Base-by-base conservation (phyloP, 2,797 vertebrate species). In the Harpagifer antarcticus region DNA sequence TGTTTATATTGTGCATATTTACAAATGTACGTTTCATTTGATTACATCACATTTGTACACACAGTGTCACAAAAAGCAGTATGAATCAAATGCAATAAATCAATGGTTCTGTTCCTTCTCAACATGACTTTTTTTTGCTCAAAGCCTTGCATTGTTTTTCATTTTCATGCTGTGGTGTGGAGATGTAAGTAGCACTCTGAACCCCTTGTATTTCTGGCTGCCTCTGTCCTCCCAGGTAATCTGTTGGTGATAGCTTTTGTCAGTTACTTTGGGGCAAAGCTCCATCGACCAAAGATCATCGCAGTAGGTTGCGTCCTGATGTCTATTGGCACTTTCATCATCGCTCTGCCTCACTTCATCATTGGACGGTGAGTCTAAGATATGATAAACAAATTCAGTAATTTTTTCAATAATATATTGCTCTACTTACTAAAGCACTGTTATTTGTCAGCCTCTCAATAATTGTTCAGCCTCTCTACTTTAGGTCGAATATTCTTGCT, bases 251-350 rank as follows among this genome's bases (percentile, higher is more conserved):
- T 95, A 33, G 91, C 91, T 7, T 88, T 93, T 7, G 93, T 95
- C 76, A 95, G 94, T 74, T 94, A 95, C 84, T 95, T 95, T 76
- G 94, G 94, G 4, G 90, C 93, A 57, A 95, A 94, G 68, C 94
- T 94, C 74, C 94, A 95, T 79, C 89, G 94, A 58, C 94, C 95
- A 65, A 95, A 91, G 84, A 92, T 94, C 76, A 95, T 95, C 5
- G 93, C 89, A 23, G 58, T 91, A 33, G 95, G 94, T 14, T 92
- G 91, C 48, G 82, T 94, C 1, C 72, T 95, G 81, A 95, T 95
- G 94, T 92, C 93, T 20, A 74, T 93, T 4, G 94, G 94, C 54
- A 95, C 94, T 56, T 92, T 95, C 50, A 87, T 95, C 66, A 95
- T 95, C 43, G 92, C 93, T 20, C 82, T 94, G 78, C 94, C 94